These are phyloP conservation scores for Contarinia nasturtii DNA, from an alignment of 1,140 invertebrate genomes.

Conservation along the genomic window DNA sequence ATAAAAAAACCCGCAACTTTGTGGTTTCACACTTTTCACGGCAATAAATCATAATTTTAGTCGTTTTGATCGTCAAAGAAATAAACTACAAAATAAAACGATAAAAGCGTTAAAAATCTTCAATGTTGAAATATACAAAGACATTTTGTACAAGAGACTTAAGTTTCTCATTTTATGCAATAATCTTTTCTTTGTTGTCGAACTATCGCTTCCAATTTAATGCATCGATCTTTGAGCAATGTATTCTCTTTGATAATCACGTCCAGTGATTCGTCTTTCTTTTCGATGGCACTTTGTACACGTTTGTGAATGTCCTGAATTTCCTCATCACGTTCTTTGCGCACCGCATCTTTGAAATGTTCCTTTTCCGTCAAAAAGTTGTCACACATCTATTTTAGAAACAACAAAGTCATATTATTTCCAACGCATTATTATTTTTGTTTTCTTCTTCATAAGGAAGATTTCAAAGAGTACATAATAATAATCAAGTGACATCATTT, in stretches of 20 bases:
- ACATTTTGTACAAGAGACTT: too few relatives aligned
- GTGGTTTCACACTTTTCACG: too few relatives aligned
- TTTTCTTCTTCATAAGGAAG: not conserved
- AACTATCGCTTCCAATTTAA: constrained; percentile 51
- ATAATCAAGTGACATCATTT: too few relatives aligned
- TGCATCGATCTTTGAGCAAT: constrained; percentile 44
- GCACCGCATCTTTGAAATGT: constrained; percentile 26
- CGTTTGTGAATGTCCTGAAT: constrained; percentile 28
- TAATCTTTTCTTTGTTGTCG: constrained; percentile 55
- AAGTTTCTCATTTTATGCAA: constrained; percentile 24
- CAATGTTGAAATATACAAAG: too few relatives aligned
- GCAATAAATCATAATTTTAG: too few relatives aligned
- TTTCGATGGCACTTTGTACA: constrained; percentile 54
- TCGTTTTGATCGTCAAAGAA: too few relatives aligned
- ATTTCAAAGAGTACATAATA: too few relatives aligned
- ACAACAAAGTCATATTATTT: not conserved
- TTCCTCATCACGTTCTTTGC: constrained; percentile 25
- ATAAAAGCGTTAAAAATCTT: too few relatives aligned
- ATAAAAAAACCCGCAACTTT: too few relatives aligned
- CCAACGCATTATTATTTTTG: constrained; percentile 3
- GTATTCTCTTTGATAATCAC: constrained; percentile 45
- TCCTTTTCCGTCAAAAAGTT: constrained; percentile 28
- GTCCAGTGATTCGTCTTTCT: constrained; percentile 53
- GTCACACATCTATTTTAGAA: constrained; percentile 24
- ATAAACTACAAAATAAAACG: too few relatives aligned